phyloP scores from a whole-genome alignment of 2,113 vertebrate genomes.

The Phasianus colchicus region DNA sequence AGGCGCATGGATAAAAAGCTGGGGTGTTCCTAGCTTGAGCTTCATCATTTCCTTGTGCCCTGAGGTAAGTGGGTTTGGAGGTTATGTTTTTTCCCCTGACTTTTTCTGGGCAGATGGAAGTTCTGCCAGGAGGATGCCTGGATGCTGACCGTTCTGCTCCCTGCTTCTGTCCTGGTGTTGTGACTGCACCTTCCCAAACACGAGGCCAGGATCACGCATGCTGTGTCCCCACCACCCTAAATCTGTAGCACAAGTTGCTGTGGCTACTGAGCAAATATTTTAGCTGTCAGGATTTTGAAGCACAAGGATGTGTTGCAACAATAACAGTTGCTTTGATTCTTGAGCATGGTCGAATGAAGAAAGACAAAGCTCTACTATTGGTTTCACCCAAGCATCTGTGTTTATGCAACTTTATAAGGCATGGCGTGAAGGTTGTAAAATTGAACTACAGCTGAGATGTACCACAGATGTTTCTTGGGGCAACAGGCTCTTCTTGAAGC shows the following conservation, averaged over 20 bases:
- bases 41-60: not conserved
- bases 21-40: not conserved
- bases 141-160: not conserved
- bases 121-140: slow-evolving; percentile 11
- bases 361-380: not conserved
- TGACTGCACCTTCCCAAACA: not conserved
- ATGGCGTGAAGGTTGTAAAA: not conserved
- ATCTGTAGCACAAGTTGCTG: not conserved
- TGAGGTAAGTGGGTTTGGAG: not conserved
- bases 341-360: not conserved
- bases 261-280: not conserved
- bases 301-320: not conserved
- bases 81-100: not conserved
- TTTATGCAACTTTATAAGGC: not conserved
- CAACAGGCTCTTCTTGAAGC: not conserved
- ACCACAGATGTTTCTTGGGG: not conserved
- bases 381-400: not conserved
- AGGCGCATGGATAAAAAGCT: not conserved
- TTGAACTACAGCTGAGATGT: not conserved
- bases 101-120: slow-evolving; percentile 12
- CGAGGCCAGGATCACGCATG: not conserved
- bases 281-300: not conserved
- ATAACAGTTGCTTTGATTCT: not conserved
- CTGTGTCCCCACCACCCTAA: not conserved
- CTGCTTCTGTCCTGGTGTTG: slow-evolving; percentile 2